phyloP scores from a whole-genome alignment of 2,113 vertebrate species.

The Phaethornis superciliosus region DNA sequence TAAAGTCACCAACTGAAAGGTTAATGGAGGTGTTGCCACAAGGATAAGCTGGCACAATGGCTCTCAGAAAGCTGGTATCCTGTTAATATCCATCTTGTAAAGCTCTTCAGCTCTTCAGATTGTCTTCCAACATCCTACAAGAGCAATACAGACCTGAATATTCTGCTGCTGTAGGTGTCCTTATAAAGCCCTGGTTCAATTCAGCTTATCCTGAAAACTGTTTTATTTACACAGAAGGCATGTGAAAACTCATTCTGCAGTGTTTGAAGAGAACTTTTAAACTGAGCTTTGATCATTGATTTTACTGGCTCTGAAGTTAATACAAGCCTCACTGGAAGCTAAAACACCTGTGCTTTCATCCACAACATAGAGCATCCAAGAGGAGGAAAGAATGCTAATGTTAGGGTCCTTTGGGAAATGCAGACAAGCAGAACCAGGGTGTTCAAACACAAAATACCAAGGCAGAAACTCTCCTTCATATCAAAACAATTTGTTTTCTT shows the following conservation, averaged over 20 bases:
- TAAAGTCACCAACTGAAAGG: not conserved
- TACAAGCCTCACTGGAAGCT: not conserved
- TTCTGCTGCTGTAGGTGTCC: not conserved
- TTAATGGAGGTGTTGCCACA: not conserved
- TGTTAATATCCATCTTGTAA: not conserved
- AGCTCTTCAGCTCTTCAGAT: not conserved
- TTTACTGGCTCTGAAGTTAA: not conserved
- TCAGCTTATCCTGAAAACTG: not conserved
- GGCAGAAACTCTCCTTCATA: not conserved
- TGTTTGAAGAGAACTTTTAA: not conserved
- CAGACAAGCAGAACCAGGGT: not conserved
- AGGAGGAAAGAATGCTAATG: not conserved
- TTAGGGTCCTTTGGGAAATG: rapidly evolving
- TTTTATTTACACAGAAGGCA: not conserved
- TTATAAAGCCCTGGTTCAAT: not conserved
- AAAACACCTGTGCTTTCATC: not conserved
- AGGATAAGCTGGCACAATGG: not conserved
- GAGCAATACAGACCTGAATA: not conserved
- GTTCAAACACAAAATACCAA: not conserved
- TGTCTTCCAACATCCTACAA: not conserved
- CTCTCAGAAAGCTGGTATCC: not conserved
- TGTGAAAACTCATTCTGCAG: not conserved
- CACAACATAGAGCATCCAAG: rapidly evolving
- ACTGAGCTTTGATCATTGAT: not conserved
- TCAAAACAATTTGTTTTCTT: rapidly evolving